Evolutionary conservation across 2,888 invertebrate species (phyloP), one percentile per base, ranked within the genome.

Genomic region (Parapristionchus giblindavisi): DNA sequence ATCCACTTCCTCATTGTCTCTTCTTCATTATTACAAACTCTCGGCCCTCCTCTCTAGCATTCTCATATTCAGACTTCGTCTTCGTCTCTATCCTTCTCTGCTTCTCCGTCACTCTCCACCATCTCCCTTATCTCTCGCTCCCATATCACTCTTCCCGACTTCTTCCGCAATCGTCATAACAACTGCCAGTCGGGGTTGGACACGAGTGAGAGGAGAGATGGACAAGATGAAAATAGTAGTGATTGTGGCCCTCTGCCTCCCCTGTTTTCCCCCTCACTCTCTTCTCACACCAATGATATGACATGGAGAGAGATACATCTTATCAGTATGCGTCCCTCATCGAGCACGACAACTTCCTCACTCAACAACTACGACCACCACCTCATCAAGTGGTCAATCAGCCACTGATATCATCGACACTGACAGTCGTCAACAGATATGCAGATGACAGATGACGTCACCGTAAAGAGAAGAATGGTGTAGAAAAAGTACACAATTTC

Each of bases 121-220:
- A 32, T 38, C 34, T 40, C 17, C 38, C 40, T 40, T 40, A 61
- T 40, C 32, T 61, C 38, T n/a, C 61, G 38, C 61, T n/a, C 24
- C 24, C 24, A 8, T 14, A 4, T 36, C 60, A 36, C 36, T 36
- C 36, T n/a, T 38, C 61, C 60, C 36, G 6, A 36, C 29, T 36
- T 61, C 61, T 61, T 40, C 61, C 40, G 38, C 61, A 61, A 61
- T 61, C 61, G 40, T 61, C 61, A 61, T 40, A 61, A 61, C 61
- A 61, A 61, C 61, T 61, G 61, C 61, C 61, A 61, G 38, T 61
- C 61, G 40, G 40, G 36, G 38, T 38, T 61, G 24, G 38, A 61
- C 61, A 61, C 61, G 61, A 38, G 27, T 38, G 38, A 17, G 38
- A 32, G n/a, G 24, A 27, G 38, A 3, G 61, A 17, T 36, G 8